phyloP scores from a whole-genome alignment of 2,797 vertebrate genomes.

The Stomatorhinus walkeri region DNA sequence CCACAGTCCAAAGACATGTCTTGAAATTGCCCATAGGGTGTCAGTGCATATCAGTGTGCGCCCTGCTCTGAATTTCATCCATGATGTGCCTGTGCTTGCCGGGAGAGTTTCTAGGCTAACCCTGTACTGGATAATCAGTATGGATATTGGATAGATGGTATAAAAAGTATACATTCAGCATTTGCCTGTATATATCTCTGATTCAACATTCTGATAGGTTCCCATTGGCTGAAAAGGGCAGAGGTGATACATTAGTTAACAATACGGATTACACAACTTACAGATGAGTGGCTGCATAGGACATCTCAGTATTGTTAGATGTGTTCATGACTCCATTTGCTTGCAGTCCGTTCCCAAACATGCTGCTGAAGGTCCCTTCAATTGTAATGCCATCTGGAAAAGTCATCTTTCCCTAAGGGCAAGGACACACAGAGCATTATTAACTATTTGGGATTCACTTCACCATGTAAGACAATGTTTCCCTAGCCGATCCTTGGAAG shows the following conservation, averaged over 20 bases:
- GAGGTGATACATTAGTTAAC: background rate
- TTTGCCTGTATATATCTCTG: background rate
- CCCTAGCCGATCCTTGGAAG: background rate
- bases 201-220: background rate
- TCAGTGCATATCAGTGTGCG: background rate
- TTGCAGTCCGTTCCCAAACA: conserved; percentile 44
- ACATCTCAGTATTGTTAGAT: background rate
- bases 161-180: background rate
- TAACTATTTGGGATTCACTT: background rate
- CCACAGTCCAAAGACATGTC: background rate
- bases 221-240: background rate
- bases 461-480: background rate
- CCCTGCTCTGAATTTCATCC: background rate
- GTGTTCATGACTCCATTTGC: conserved; percentile 52
- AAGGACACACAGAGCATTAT: background rate
- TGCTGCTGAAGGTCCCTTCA: conserved; percentile 53
- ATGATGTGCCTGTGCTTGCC: background rate
- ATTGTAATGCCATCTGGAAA: conserved; percentile 58
- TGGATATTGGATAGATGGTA: background rate
- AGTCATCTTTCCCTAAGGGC: conserved; percentile 58
- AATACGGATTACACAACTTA: background rate
- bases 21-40: background rate
- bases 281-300: background rate
- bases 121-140: background rate
- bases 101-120: background rate